These are phyloP conservation scores for Drosophila nigritarsus DNA, from an alignment of 2,888 invertebrate species.

Conservation along the genomic window DNA sequence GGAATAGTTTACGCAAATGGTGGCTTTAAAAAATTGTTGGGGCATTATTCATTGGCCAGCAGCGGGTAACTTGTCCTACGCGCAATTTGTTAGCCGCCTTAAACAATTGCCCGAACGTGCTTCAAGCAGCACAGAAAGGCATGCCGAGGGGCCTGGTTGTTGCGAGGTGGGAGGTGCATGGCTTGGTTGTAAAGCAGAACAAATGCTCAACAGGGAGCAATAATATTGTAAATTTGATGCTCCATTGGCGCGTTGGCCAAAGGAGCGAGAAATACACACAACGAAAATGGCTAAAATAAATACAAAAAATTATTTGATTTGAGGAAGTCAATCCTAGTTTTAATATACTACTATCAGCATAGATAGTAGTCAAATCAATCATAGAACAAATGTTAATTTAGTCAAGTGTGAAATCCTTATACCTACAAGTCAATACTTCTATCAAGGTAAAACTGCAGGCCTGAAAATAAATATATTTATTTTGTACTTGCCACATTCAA, in stretches of 20 bases:
- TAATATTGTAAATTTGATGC: constrained; percentile 74
- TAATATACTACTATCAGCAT: not conserved
- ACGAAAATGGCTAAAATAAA: not conserved
- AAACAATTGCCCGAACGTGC: constrained; percentile 73
- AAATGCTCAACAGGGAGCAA: constrained; percentile 77
- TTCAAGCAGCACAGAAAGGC: constrained; percentile 8
- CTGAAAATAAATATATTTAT: not conserved
- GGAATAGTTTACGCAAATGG: constrained; percentile 56
- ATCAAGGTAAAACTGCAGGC: not conserved
- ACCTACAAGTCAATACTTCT: not conserved
- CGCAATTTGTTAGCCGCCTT: constrained; percentile 71
- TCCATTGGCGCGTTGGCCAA: constrained; percentile 44
- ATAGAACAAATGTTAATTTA: not conserved
- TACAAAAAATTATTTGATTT: not conserved
- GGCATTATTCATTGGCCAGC: constrained; percentile 37
- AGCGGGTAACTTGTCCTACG: constrained; percentile 48
- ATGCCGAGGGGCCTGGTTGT: too few relatives aligned
- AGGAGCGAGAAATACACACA: not conserved
- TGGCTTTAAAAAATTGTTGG: constrained; percentile 44
- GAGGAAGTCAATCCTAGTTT: not conserved
- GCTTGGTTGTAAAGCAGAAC: constrained; percentile 23
- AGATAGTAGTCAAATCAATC: too few relatives aligned
- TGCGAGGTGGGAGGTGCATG: not conserved
- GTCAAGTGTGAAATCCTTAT: not conserved
- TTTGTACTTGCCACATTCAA: not conserved